A percentile compares a stretch with the other conserved stretches of the same genome.
Conservation (phyloP, 2,797 vertebrate species). For the Oryzias sinensis region DNA sequence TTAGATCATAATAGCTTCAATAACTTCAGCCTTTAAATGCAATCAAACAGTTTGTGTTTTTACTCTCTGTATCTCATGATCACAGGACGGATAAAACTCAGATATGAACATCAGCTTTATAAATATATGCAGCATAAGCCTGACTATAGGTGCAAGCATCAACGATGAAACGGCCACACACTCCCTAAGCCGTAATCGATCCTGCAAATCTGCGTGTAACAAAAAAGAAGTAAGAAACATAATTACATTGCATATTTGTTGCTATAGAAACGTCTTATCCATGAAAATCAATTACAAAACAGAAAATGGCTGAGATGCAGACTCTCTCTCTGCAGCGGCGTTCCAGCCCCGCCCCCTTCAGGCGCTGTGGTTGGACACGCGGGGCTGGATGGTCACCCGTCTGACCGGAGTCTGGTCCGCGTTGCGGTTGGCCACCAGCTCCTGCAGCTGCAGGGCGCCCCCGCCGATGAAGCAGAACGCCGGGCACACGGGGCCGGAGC, state of each 20-base stretch:
- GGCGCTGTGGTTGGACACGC: slow-evolving; percentile 64
- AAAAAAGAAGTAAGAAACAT: slow-evolving; percentile 74
- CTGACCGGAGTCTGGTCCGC: slow-evolving; percentile 79
- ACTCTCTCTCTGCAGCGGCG: slow-evolving; percentile 55
- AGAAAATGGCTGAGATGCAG: slow-evolving; percentile 69
- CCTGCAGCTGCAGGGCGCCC: slow-evolving; percentile 92
- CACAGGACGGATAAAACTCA: no score
- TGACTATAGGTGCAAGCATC: slow-evolving; percentile 65
- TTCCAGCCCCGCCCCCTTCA: slow-evolving; percentile 50
- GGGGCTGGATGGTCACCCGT: slow-evolving; percentile 81
- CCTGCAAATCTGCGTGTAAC: slow-evolving; percentile 68
- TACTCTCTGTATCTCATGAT: slow-evolving; percentile 8
- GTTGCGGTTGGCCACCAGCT: slow-evolving; percentile 86
- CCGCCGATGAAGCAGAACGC: slow-evolving; percentile 97
- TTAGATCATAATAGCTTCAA: slow-evolving; percentile 34
- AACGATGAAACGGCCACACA: slow-evolving; percentile 55
- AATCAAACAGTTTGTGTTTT: slow-evolving; percentile 38
- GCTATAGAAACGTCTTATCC: slow-evolving; percentile 75
- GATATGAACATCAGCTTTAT: slow-evolving; percentile 56
- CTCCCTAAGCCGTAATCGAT: slow-evolving; percentile 56
- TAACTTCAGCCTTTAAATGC: slow-evolving; percentile 28
- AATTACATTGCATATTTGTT: slow-evolving; percentile 76
- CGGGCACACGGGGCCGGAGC: slow-evolving; percentile 91
- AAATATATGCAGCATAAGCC: slow-evolving; percentile 57
- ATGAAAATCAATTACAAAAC: slow-evolving; percentile 73